These are phyloP conservation scores for Cricetomys ansorgei DNA, from an alignment of 2,113 vertebrate species.

Conservation along the genomic window DNA sequence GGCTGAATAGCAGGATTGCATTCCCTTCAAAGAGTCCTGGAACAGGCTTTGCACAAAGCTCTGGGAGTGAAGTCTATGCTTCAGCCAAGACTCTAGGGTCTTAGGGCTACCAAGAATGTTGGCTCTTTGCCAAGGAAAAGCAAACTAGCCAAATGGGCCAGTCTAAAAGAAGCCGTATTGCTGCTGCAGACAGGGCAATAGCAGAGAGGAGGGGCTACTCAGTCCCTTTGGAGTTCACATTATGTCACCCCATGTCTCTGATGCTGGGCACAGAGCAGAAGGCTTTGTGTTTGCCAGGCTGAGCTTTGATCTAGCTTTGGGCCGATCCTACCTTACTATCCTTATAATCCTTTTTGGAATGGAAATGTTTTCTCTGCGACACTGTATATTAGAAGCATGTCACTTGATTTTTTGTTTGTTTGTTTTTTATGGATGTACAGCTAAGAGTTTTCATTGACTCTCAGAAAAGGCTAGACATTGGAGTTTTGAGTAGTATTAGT, in stretches of 20 bases:
- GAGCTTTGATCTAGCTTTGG: background rate
- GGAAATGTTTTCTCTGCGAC: background rate
- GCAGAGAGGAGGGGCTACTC: background rate
- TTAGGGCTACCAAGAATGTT: background rate
- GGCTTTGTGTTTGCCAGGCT: background rate
- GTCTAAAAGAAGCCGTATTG: background rate
- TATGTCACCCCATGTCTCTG: background rate
- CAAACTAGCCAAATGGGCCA: background rate
- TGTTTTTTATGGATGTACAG: background rate
- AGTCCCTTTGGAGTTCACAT: background rate
- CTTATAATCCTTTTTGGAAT: background rate
- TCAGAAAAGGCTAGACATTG: background rate
- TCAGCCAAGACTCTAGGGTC: background rate
- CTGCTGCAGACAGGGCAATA: background rate
- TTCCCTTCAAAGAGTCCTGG: background rate
- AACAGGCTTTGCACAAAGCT: background rate
- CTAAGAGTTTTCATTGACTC: background rate
- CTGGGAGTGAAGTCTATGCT: background rate
- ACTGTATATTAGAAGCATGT: background rate
- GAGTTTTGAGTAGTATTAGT: background rate
- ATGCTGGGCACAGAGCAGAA: background rate
- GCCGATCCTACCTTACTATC: background rate
- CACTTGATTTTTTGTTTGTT: background rate
- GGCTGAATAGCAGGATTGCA: background rate
- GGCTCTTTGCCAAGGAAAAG: background rate